Base-by-base conservation (phyloP, 1,140 invertebrate species). In the Tetragnatha versicolor region DNA sequence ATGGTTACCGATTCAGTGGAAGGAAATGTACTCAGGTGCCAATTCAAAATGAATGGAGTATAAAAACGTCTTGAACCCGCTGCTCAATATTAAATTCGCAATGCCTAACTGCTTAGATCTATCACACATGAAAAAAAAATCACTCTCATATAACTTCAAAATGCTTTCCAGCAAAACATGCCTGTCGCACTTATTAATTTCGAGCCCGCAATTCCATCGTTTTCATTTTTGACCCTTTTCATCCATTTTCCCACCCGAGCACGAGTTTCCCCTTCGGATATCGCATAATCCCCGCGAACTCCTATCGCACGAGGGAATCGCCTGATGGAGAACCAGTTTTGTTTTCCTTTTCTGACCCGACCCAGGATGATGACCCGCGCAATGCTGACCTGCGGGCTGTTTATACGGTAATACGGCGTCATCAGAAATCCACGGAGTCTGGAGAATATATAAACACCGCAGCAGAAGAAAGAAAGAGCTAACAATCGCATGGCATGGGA, bases 291-390 rank as follows among this genome's bases (percentile, higher is more conserved):
- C 39, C n/a, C n/a, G 7, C 66, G 49, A 70, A 70, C 47, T 70
- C 66, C 55, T 70, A 35, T 29, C 45, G 45, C 47, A 31, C 47
- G 49, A 70, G 49, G n/a, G n/a, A 53, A 70, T 53, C 55, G 66
- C 47, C 55, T 49, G 27, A 53, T 37, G 66, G 66, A 45, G 66
- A 70, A 70, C 66, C 66, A 70, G 66, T 70, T 70, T 70, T 70
- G 22, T 51, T 53, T 70, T 70, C 66, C 33, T 49, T 70, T 70
- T 70, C 31, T 70, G 66, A 70, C 66, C 66, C 55, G 66, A 70
- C 66, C 66, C 33, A 70, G 66, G 66, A 45, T 70, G 66, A 70
- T 70, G 66, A 70, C 49, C 66, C 37, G 49, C 27, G 39, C 42
- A 31, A 53, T 35, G n/a, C 39, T 70, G 66, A 70, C 66, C 66